Percentiles rank a stretch among this genome's conserved stretches.
These are phyloP conservation scores for Platichthys stellatus DNA, from an alignment of 2,113 vertebrate genomes.

Conservation along the genomic window DNA sequence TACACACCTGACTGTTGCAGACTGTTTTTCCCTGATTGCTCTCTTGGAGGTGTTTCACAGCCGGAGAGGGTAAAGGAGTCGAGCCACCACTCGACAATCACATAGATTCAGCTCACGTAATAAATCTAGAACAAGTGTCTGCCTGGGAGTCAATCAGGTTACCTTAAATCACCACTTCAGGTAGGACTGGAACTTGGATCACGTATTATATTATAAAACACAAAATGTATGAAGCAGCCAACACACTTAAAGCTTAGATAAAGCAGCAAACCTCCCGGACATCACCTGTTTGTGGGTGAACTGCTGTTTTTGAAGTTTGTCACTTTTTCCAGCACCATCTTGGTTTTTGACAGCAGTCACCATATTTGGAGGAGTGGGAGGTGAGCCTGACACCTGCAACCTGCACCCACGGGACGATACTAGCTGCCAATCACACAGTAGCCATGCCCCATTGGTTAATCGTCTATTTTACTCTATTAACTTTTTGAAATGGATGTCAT, in stretches of 20 bases:
- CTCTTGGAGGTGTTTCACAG: slow-evolving; percentile 34
- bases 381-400: too few relatives aligned
- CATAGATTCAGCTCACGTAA: background rate
- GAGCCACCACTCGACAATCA: background rate
- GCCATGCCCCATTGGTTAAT: too few relatives aligned
- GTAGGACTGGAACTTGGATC: background rate
- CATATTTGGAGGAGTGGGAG: too few relatives aligned
- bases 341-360: too few relatives aligned
- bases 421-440: too few relatives aligned
- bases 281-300: too few relatives aligned
- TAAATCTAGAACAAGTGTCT: background rate
- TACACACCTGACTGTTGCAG: slow-evolving; percentile 42
- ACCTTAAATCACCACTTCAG: slow-evolving; percentile 10
- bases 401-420: too few relatives aligned
- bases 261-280: too few relatives aligned
- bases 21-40: slow-evolving; percentile 27
- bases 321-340: too few relatives aligned
- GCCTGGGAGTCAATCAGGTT: background rate
- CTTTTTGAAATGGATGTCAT: too few relatives aligned
- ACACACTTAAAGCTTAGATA: background rate
- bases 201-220: background rate
- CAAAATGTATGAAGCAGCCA: background rate
- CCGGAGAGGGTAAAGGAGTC: background rate
- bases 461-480: too few relatives aligned
- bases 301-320: too few relatives aligned